Percentiles rank a stretch among this genome's conserved stretches.
These are phyloP conservation scores for Drosophila auraria DNA, from an alignment of 1,140 invertebrate genomes.

Conservation along the genomic window DNA sequence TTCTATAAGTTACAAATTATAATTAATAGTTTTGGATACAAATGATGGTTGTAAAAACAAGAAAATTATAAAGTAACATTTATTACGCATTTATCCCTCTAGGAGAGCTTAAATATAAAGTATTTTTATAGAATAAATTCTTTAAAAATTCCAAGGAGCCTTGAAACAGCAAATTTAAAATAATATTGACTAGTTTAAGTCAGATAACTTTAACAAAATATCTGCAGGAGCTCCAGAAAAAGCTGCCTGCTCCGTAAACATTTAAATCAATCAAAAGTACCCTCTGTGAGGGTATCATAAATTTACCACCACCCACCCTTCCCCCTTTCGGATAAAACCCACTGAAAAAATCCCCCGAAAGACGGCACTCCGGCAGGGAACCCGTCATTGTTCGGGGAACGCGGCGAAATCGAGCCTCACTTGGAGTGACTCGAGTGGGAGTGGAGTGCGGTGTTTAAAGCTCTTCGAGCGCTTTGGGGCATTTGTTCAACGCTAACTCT, in stretches of 20 bases:
- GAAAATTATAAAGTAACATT: neutral
- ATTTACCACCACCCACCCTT: conserved; percentile 9
- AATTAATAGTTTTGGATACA: neutral
- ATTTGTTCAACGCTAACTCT: conserved; percentile 74
- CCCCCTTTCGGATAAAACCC: neutral
- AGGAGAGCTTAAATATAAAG: too few relatives aligned
- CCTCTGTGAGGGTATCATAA: conserved; percentile 10
- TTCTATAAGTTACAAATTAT: too few relatives aligned
- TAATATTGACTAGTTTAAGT: neutral
- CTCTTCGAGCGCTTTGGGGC: conserved; percentile 80
- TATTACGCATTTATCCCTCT: too few relatives aligned
- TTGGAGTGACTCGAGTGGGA: conserved; percentile 60
- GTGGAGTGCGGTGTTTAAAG: conserved; percentile 71
- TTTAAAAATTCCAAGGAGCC: too few relatives aligned
- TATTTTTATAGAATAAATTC: too few relatives aligned
- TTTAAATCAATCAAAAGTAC: neutral
- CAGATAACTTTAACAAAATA: neutral
- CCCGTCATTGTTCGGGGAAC: conserved; percentile 69
- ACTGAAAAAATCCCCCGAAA: conserved; percentile 4
- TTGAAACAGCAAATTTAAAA: too few relatives aligned
- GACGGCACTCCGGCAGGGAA: conserved; percentile 11
- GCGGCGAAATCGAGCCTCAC: conserved; percentile 72
- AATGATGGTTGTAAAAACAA: neutral
- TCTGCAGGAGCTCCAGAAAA: neutral
- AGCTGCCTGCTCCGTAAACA: neutral